Conservation (phyloP, 2,113 vertebrate species). For the Dendrocopos noguchii region DNA sequence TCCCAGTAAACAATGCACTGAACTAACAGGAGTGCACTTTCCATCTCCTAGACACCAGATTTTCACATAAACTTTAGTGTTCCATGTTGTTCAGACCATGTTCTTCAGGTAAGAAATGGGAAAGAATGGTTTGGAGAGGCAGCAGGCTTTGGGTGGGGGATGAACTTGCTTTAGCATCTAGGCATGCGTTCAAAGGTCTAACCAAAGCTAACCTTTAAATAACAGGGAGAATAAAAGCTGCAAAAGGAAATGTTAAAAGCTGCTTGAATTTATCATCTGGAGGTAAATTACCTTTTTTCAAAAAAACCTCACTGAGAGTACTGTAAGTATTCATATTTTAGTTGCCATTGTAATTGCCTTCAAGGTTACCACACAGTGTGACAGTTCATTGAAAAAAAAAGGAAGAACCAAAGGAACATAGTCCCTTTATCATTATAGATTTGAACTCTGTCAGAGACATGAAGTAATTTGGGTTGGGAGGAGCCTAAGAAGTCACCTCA, state of each 20-base stretch:
- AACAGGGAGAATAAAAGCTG: neutral
- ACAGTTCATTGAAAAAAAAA: neutral
- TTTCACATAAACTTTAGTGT: neutral
- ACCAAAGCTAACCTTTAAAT: neutral
- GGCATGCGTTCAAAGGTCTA: neutral
- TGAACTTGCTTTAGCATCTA: neutral
- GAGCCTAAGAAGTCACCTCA: neutral
- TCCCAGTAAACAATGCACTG: neutral
- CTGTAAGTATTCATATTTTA: neutral
- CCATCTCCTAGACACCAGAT: neutral
- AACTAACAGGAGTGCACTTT: neutral
- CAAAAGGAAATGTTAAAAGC: neutral
- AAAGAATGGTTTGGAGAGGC: neutral
- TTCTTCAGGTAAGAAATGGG: neutral
- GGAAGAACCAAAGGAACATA: neutral
- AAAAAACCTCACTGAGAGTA: neutral
- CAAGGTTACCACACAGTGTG: neutral
- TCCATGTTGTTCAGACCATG: neutral
- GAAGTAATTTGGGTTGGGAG: neutral
- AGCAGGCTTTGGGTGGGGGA: neutral
- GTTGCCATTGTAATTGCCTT: neutral
- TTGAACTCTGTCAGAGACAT: neutral
- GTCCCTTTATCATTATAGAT: neutral
- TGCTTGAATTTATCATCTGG: neutral
- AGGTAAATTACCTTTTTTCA: neutral